Evolutionary conservation across 2,797 vertebrate genomes (phyloP).

Genomic region (Halcyon smyrnensis): DNA sequence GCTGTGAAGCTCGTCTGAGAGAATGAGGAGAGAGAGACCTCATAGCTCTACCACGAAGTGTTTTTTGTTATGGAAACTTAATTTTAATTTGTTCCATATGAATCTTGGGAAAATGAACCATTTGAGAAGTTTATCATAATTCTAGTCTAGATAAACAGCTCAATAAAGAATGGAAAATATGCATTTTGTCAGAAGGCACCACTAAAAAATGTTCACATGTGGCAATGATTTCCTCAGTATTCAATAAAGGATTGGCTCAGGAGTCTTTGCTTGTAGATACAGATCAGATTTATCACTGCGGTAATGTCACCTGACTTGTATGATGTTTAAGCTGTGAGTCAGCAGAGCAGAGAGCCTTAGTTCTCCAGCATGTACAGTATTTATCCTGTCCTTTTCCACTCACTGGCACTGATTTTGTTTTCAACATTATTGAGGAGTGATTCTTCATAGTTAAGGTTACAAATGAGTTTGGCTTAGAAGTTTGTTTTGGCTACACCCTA

Average conservation of each 20-base stretch:
- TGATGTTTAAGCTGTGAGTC: slow-evolving; percentile 29
- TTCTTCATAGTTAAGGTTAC: slow-evolving; percentile 47
- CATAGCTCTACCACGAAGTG: slow-evolving; percentile 10
- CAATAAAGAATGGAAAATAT: slow-evolving; percentile 71
- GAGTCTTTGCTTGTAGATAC: slow-evolving; percentile 45
- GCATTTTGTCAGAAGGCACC: slow-evolving; percentile 48
- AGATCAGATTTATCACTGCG: slow-evolving; percentile 57
- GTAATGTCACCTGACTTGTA: slow-evolving; percentile 58
- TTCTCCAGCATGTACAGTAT: slow-evolving; percentile 22
- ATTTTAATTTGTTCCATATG: slow-evolving; percentile 66
- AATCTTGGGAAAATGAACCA: slow-evolving; percentile 40
- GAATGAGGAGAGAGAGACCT: background rate
- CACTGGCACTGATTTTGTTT: slow-evolving; percentile 27
- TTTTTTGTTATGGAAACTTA: slow-evolving; percentile 66
- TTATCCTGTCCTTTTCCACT: slow-evolving; percentile 15
- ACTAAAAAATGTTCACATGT: slow-evolving; percentile 68
- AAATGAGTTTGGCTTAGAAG: slow-evolving; percentile 43
- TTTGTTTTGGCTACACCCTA: slow-evolving; percentile 48
- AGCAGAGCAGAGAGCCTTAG: slow-evolving; percentile 5
- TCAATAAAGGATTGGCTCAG: slow-evolving; percentile 53
- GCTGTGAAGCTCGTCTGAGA: background rate
- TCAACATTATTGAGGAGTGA: slow-evolving; percentile 27
- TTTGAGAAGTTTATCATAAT: slow-evolving; percentile 65
- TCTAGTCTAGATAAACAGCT: slow-evolving; percentile 70
- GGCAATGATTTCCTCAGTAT: slow-evolving; percentile 70